Evolutionary conservation across 2,113 vertebrate species (phyloP).

Genomic region (Ia io): DNA sequence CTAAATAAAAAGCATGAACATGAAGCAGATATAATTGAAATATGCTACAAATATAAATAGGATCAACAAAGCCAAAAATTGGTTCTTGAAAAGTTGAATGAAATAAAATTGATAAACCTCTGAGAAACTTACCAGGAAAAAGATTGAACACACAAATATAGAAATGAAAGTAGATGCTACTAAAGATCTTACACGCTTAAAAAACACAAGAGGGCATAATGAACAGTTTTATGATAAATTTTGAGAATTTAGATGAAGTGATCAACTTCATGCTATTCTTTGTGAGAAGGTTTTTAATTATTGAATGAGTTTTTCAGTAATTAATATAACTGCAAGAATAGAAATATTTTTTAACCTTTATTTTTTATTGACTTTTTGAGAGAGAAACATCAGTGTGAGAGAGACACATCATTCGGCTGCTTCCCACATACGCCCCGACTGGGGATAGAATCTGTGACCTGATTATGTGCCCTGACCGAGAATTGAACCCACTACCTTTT

Average conservation of each 20-base stretch:
- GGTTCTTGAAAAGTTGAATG: background rate
- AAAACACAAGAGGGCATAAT: background rate
- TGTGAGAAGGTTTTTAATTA: background rate
- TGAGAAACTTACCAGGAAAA: background rate
- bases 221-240: background rate
- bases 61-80: background rate
- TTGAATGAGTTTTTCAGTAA: background rate
- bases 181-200: background rate
- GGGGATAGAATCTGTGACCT: too few relatives aligned
- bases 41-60: background rate
- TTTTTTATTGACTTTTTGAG: too few relatives aligned
- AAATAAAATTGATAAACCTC: background rate
- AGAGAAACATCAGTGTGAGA: too few relatives aligned
- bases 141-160: background rate
- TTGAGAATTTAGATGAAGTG: slow-evolving; percentile 6
- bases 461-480: too few relatives aligned
- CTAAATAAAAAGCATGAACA: background rate
- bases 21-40: background rate
- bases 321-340: background rate
- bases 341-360: background rate
- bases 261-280: background rate
- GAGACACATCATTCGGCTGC: too few relatives aligned
- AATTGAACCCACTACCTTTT: too few relatives aligned
- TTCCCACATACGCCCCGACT: too few relatives aligned
- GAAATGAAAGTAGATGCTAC: background rate